phyloP scores from a whole-genome alignment of 2,797 vertebrate genomes.

The Urocyon cinereoargenteus region DNA sequence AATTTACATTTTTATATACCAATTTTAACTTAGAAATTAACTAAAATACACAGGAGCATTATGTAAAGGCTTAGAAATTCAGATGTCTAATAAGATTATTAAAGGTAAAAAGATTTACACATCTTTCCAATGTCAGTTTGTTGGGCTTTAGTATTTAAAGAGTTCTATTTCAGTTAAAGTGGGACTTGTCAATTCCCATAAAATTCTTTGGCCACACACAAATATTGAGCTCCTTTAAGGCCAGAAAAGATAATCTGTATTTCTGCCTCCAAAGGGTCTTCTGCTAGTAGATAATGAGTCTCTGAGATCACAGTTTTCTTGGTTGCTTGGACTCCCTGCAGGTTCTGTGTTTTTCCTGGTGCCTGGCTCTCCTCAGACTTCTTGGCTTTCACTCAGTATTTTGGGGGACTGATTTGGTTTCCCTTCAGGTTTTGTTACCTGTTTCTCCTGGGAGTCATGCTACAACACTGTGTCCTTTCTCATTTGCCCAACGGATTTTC shows the following conservation, averaged over 20 bases:
- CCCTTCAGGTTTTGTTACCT: background rate
- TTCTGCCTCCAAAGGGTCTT: background rate
- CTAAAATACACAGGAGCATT: background rate
- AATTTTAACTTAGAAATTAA: background rate
- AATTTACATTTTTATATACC: background rate
- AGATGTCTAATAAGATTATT: background rate
- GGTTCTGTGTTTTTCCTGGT: background rate
- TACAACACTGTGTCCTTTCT: background rate
- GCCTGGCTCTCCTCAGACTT: background rate
- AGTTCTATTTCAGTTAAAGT: conserved; percentile 49
- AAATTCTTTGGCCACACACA: background rate
- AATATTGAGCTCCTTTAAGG: background rate
- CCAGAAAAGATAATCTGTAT: background rate
- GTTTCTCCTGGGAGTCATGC: background rate
- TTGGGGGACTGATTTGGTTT: background rate
- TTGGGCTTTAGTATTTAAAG: background rate
- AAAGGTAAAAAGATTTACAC: background rate
- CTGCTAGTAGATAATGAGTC: background rate
- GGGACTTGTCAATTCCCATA: background rate
- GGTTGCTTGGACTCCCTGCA: background rate
- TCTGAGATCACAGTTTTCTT: background rate
- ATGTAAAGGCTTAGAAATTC: conserved; percentile 20
- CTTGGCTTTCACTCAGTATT: background rate
- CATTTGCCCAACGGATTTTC: background rate
- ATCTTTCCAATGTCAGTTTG: background rate